Evolutionary conservation across 2,797 vertebrate species (phyloP).

Genomic region (Myotis pilosus): DNA sequence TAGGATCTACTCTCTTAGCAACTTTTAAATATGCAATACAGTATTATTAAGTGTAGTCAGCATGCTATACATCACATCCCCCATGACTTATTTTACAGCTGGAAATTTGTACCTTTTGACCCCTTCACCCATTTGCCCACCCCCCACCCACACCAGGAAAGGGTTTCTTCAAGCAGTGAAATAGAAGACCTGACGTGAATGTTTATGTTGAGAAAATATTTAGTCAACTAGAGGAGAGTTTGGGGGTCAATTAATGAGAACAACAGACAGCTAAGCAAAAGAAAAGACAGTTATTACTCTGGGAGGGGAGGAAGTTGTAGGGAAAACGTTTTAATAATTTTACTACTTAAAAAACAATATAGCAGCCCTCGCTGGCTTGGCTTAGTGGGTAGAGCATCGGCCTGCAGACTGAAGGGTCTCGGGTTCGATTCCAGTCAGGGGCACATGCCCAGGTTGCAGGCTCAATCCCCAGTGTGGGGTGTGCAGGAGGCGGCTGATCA

Average conservation of each 20-base stretch:
- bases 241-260: neutral
- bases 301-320: neutral
- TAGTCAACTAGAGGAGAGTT: neutral
- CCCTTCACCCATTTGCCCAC: neutral
- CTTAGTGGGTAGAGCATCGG: no score
- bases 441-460: no score
- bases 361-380: no score
- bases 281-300: neutral
- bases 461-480: no score
- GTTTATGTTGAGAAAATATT: neutral
- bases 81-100: neutral
- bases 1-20: neutral
- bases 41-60: neutral
- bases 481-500: no score
- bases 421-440: no score
- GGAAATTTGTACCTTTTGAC: neutral
- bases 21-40: neutral
- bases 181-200: neutral
- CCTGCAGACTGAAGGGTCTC: no score
- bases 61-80: neutral
- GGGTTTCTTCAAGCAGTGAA: neutral
- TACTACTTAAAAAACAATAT: neutral
- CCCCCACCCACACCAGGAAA: neutral
- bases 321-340: neutral
- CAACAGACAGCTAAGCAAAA: neutral